Evolutionary conservation across 2,888 invertebrate species (phyloP), one percentile per base, ranked within the genome.

Genomic region (Malachius bipustulatus): DNA sequence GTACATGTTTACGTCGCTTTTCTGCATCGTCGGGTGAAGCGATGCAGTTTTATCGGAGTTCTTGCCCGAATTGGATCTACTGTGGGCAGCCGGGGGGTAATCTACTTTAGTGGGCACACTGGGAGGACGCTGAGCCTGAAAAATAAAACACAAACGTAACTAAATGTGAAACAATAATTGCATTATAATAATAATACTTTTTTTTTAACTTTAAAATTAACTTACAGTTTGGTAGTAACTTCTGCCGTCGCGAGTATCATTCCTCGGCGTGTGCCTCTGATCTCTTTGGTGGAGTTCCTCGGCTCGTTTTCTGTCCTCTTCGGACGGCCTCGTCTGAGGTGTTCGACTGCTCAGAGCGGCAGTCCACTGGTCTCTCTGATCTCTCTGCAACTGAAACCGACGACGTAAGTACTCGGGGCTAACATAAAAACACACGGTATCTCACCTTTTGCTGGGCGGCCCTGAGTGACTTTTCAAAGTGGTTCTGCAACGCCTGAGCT

Each of bases 381-480:
- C 44, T 30, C 13, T n/a, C 24, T 19, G 24, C n/a, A 19, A 19
- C n/a, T 8, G n/a, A 19, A 19, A n/a, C 24, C n/a, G n/a, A 19
- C n/a, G 24, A 19, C n/a, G 24, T 8, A 19, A 8, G n/a, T 19
- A 24, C 9, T 9, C 9, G 9, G 9, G 8, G 8, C 24, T 28
- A 8, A 11, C 11, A 10, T 8, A 8, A 28, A 28, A 14, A n/a
- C n/a, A n/a, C n/a, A n/a, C n/a, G n/a, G 6, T 31, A 31, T 14
- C 38, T 29, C 60, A 82, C 82, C 76, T 82, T 81, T 65, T 82
- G 78, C 56, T 79, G 75, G 29, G 79, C 81, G 43, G 78, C 81
- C 57, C 81, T 71, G 41, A 89, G 70, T 44, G 88, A 87, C 67
- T 88, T 87, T 56, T 84, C 84, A 63, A 90, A 90, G 66, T 90